These are phyloP conservation scores for Diarsia rubi DNA, from an alignment of 2,888 invertebrate genomes.

Conservation along the genomic window DNA sequence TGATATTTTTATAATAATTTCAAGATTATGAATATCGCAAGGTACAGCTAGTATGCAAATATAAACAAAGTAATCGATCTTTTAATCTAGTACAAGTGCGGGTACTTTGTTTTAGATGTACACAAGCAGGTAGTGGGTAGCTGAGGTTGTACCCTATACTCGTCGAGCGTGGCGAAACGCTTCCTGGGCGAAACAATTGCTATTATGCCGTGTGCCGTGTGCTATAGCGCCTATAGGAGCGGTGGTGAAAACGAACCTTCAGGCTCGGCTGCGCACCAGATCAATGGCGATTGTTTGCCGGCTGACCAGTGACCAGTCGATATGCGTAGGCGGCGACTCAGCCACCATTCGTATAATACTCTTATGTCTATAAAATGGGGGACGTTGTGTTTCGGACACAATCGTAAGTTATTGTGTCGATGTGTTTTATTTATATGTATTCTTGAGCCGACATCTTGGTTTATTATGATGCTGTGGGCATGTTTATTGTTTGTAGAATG, in stretches of 20 bases:
- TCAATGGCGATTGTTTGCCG: conserved; percentile 87
- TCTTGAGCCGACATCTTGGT: conserved; percentile 30
- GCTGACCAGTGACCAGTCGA: conserved; percentile 73
- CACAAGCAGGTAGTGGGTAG: conserved; percentile 72
- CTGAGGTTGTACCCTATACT: conserved; percentile 77
- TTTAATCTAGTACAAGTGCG: conserved; percentile 10
- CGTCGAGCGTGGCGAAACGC: conserved; percentile 84
- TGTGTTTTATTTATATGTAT: conserved; percentile 40
- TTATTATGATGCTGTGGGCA: conserved; percentile 3
- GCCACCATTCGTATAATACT: conserved; percentile 60
- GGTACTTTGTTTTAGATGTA: conserved; percentile 52
- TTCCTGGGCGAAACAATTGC: conserved; percentile 88
- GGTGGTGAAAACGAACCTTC: conserved; percentile 88
- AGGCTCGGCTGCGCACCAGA: conserved; percentile 84
- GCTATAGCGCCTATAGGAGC: conserved; percentile 68
- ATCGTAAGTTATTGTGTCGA: conserved; percentile 51
- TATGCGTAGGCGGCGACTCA: conserved; percentile 67
- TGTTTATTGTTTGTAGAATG: conserved; percentile 14
- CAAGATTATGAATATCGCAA: fast-evolving
- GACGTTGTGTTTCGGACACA: conserved; percentile 50
- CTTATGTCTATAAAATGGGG: conserved; percentile 58
- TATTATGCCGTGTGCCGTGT: conserved; percentile 76
- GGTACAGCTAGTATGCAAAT: neutral
- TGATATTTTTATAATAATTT: too few species aligned
- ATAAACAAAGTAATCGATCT: neutral